phyloP scores from a whole-genome alignment of 1,140 invertebrate genomes.

The Drosophila quadrilineata region DNA sequence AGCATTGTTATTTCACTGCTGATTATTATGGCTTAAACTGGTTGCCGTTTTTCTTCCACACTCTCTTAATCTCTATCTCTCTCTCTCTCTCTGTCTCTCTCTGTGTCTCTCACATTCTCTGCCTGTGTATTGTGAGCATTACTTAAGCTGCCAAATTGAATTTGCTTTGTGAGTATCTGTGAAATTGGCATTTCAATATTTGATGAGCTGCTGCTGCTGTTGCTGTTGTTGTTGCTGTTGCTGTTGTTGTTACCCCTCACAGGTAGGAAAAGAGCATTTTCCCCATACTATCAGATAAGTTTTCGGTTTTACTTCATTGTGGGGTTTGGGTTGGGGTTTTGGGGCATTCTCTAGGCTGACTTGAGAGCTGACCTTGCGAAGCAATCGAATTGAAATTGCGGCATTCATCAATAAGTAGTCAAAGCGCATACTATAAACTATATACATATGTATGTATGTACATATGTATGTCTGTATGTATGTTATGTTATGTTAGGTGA shows the following conservation, averaged over 20 bases:
- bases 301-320: no score
- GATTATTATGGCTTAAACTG: conserved; percentile 16
- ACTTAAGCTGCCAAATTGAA: conserved; percentile 69
- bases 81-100: no score
- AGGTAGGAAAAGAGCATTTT: conserved; percentile 59
- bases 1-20: not conserved
- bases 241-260: not conserved
- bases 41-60: conserved; percentile 2
- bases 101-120: no score
- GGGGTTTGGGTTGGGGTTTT: not conserved
- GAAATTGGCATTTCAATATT: conserved; percentile 78
- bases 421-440: conserved; percentile 21
- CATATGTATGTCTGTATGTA: no score
- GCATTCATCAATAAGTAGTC: conserved; percentile 46
- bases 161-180: conserved; percentile 68
- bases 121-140: conserved; percentile 37
- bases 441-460: conserved; percentile 1
- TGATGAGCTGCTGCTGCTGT: conserved; percentile 51
- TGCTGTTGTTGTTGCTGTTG: conserved; percentile 22
- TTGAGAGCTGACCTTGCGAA: conserved; percentile 23
- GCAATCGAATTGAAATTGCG: conserved; percentile 18
- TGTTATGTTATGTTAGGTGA: no score
- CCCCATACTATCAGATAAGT: no score
- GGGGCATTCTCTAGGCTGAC: conserved; percentile 4
- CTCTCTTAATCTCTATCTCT: no score